Evolutionary conservation across 2,888 invertebrate species (phyloP).

Genomic region (Bombylius discolor): DNA sequence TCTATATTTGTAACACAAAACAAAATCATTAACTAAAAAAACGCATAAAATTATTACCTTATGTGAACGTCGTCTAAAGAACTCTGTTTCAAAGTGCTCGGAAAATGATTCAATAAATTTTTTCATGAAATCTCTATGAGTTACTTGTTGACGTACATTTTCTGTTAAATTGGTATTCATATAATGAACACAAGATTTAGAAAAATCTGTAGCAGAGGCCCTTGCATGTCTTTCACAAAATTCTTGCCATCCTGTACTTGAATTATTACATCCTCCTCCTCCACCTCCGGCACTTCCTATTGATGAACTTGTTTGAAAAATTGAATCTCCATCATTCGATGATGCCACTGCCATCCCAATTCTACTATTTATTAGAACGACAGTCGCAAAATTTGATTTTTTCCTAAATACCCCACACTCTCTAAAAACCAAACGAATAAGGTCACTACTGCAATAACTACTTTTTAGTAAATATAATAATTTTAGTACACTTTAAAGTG

Average conservation of each 20-base stretch:
- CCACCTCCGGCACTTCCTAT: conserved; percentile 11
- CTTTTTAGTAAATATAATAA: no score
- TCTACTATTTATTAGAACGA: neutral
- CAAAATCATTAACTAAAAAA: neutral
- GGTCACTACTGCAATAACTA: no score
- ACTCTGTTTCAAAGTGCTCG: conserved; percentile 72
- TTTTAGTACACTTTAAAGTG: no score
- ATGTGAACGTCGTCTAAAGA: conserved; percentile 43
- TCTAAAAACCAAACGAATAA: no score
- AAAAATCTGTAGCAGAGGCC: conserved; percentile 75
- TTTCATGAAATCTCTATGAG: conserved; percentile 65
- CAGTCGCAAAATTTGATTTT: neutral
- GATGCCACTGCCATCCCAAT: conserved; percentile 19
- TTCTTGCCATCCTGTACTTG: conserved; percentile 63
- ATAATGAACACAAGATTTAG: conserved; percentile 70
- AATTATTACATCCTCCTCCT: conserved; percentile 24
- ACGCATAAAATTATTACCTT: conserved; percentile 25
- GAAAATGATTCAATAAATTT: conserved; percentile 76
- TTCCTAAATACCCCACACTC: neutral
- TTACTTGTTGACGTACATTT: conserved; percentile 48
- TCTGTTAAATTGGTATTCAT: conserved; percentile 58
- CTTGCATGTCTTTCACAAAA: conserved; percentile 80
- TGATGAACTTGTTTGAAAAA: conserved; percentile 12
- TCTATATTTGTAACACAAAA: no score
- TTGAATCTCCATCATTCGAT: conserved; percentile 18